A percentile compares a stretch with the other conserved stretches of the same genome.
Conservation (phyloP, 2,113 vertebrate species). For the Lichenostomus cassidix region DNA sequence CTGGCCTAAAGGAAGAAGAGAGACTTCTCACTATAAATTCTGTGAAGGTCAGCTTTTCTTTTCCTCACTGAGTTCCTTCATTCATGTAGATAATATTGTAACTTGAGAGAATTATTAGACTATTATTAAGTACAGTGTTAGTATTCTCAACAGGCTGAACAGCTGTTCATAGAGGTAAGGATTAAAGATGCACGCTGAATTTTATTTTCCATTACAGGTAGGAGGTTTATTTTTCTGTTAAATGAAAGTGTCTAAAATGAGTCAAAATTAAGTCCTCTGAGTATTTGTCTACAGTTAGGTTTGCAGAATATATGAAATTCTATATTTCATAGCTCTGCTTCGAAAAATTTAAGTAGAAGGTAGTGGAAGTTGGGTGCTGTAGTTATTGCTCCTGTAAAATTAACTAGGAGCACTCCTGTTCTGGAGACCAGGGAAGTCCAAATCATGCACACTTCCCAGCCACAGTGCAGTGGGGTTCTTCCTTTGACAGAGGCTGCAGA, state of each 20-base stretch:
- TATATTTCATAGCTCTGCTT: background rate
- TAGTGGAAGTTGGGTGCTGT: background rate
- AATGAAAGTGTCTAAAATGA: background rate
- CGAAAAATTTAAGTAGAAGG: background rate
- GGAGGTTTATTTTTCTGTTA: background rate
- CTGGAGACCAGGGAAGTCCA: background rate
- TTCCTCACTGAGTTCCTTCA: background rate
- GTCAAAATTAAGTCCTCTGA: background rate
- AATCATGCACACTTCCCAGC: accelerated
- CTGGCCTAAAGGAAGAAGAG: background rate
- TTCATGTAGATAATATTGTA: background rate
- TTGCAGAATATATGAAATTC: background rate
- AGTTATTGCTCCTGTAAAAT: background rate
- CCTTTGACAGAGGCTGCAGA: background rate
- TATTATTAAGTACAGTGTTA: background rate
- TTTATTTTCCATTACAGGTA: background rate
- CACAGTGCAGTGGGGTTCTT: background rate
- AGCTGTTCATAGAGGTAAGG: background rate
- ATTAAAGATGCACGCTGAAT: background rate
- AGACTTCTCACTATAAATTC: background rate
- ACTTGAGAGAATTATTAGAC: background rate
- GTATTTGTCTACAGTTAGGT: background rate
- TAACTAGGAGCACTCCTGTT: background rate
- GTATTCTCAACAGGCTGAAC: conserved; percentile 8
- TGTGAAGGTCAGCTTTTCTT: background rate